phyloP scores from a whole-genome alignment of 2,113 vertebrate species.

The Aptenodytes forsteri region DNA sequence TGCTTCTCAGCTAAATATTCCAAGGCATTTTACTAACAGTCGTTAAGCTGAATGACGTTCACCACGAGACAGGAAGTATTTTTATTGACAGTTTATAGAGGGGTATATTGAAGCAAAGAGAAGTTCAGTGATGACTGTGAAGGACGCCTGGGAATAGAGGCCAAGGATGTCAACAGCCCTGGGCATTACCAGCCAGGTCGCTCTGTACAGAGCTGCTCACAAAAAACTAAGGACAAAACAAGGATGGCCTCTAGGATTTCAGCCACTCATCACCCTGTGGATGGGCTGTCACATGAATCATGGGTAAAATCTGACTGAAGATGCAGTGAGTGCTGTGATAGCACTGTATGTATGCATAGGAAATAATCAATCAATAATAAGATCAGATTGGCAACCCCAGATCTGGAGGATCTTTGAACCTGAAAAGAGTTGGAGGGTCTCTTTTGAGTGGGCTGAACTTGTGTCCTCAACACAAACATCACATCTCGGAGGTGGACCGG shows the following conservation, averaged over 20 bases:
- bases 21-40: neutral
- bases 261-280: neutral
- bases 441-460: neutral
- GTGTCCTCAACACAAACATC: neutral
- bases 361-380: neutral
- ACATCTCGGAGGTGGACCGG: neutral
- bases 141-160: neutral
- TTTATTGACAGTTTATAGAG: neutral
- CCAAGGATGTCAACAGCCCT: neutral
- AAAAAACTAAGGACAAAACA: neutral
- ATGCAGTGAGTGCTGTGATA: neutral
- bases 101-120: neutral
- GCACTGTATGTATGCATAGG: neutral
- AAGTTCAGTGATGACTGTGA: neutral
- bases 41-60: neutral
- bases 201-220: neutral
- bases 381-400: neutral
- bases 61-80: neutral
- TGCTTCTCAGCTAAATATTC: neutral
- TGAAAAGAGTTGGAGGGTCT: neutral
- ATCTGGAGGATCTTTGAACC: neutral
- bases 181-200: accelerated
- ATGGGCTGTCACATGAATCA: neutral
- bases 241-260: neutral
- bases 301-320: neutral